Conservation (phyloP, 37 sponge, comb jelly and placozoan genomes). For the Halichondria panicea region DNA sequence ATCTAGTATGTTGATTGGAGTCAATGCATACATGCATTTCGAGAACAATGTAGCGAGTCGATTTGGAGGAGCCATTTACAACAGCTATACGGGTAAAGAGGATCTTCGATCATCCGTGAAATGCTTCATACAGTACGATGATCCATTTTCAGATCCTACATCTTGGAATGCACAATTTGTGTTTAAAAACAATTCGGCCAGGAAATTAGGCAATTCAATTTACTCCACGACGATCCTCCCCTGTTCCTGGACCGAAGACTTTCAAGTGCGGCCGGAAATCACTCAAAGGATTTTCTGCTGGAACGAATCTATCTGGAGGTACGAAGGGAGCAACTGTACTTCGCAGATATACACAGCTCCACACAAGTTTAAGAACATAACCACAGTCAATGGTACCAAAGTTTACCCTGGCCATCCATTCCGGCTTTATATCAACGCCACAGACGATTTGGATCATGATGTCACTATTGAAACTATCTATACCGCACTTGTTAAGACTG, state of each 20-base stretch:
- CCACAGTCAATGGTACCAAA: too few species aligned
- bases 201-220: slow-evolving; percentile 27
- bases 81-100: slow-evolving; percentile 17
- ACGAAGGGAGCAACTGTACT: too few species aligned
- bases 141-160: slow-evolving; percentile 11
- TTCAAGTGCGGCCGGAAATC: too few species aligned
- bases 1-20: slow-evolving; percentile 6
- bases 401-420: slow-evolving; percentile 46
- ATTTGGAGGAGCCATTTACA: slow-evolving; percentile 60
- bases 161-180: slow-evolving; percentile 25
- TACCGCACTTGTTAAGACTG: too few species aligned
- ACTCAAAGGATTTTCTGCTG: slow-evolving; percentile 16
- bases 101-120: slow-evolving; percentile 1
- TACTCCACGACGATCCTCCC: slow-evolving; percentile 49
- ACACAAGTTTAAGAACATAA: too few species aligned
- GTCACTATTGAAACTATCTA: not conserved
- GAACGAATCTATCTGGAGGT: too few species aligned
- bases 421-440: not conserved
- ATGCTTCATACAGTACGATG: slow-evolving; percentile 46
- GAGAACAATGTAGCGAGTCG: slow-evolving; percentile 21
- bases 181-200: slow-evolving; percentile 38
- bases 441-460: slow-evolving; percentile 36
- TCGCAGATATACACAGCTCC: too few species aligned
- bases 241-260: slow-evolving; percentile 28
- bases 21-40: slow-evolving; percentile 15